A percentile compares a stretch with the other conserved stretches of the same genome.
These are phyloP conservation scores for Gila robusta DNA, from an alignment of 2,797 vertebrate genomes.

Conservation along the genomic window DNA sequence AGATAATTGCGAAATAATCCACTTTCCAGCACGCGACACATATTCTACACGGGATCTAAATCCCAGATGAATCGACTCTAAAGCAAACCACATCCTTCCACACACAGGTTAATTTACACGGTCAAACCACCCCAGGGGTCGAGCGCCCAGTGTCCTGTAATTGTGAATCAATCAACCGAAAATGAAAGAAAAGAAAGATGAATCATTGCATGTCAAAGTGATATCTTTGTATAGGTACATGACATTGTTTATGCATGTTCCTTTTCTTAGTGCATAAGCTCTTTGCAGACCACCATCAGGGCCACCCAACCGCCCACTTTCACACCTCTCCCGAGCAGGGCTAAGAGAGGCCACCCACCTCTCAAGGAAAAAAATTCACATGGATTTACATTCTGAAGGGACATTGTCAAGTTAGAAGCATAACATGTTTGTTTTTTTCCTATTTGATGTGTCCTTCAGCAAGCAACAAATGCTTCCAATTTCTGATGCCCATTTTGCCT, in stretches of 20 bases:
- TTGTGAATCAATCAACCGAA: constrained; percentile 71
- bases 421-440: constrained; percentile 55
- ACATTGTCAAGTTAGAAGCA: constrained; percentile 69
- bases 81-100: constrained; percentile 59
- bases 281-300: constrained; percentile 78
- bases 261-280: constrained; percentile 84
- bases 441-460: constrained; percentile 65
- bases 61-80: constrained; percentile 51
- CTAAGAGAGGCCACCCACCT: constrained; percentile 61
- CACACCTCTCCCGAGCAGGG: constrained; percentile 72
- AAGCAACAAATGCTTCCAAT: constrained; percentile 67
- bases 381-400: constrained; percentile 73
- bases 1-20: constrained; percentile 75
- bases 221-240: constrained; percentile 85
- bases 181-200: constrained; percentile 65
- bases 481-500: constrained; percentile 68
- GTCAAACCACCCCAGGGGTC: constrained; percentile 36
- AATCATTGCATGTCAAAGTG: constrained; percentile 81
- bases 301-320: constrained; percentile 68
- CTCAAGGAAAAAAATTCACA: constrained; percentile 62
- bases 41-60: constrained; percentile 53
- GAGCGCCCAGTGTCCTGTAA: constrained; percentile 63
- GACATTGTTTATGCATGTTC: constrained; percentile 78
- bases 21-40: constrained; percentile 73
- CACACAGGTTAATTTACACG: constrained; percentile 52